A percentile compares a stretch with the other conserved stretches of the same genome.
These are phyloP conservation scores for Amphipoea oculea DNA, from an alignment of 2,888 invertebrate species.

Conservation along the genomic window DNA sequence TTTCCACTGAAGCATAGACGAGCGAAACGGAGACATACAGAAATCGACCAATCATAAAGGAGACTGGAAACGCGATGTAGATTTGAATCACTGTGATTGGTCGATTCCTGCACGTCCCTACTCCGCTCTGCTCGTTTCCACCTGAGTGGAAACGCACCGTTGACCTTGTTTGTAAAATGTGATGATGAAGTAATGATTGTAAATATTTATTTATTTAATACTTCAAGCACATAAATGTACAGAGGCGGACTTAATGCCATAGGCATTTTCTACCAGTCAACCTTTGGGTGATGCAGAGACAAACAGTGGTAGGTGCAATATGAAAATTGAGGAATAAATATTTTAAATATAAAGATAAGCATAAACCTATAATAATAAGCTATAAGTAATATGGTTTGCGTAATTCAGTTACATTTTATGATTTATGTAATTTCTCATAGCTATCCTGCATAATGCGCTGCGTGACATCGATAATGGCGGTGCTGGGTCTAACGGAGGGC, in stretches of 20 bases:
- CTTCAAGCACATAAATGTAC: too few relatives aligned
- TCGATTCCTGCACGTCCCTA: neutral
- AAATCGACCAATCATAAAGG: neutral
- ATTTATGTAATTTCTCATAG: slow-evolving; percentile 65
- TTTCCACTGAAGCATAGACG: neutral
- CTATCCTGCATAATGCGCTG: slow-evolving; percentile 95
- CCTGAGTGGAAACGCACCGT: neutral
- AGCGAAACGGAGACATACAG: neutral
- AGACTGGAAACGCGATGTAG: neutral
- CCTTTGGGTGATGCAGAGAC: too few relatives aligned
- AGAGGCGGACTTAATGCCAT: too few relatives aligned
- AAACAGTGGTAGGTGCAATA: too few relatives aligned
- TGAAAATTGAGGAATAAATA: too few relatives aligned
- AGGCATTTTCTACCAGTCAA: too few relatives aligned
- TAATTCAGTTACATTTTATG: neutral
- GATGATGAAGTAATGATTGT: neutral
- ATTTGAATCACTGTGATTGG: neutral
- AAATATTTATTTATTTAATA: too few relatives aligned
- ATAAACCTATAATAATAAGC: too few relatives aligned
- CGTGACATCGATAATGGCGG: slow-evolving; percentile 97
- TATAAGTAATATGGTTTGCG: too few relatives aligned
- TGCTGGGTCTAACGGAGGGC: slow-evolving; percentile 96
- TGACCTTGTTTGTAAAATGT: neutral
- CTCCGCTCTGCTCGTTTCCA: neutral
- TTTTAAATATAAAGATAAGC: too few relatives aligned